A percentile compares a stretch with the other conserved stretches of the same genome.
Conservation (phyloP, 2,113 vertebrate species). For the Dasypus novemcinctus region DNA sequence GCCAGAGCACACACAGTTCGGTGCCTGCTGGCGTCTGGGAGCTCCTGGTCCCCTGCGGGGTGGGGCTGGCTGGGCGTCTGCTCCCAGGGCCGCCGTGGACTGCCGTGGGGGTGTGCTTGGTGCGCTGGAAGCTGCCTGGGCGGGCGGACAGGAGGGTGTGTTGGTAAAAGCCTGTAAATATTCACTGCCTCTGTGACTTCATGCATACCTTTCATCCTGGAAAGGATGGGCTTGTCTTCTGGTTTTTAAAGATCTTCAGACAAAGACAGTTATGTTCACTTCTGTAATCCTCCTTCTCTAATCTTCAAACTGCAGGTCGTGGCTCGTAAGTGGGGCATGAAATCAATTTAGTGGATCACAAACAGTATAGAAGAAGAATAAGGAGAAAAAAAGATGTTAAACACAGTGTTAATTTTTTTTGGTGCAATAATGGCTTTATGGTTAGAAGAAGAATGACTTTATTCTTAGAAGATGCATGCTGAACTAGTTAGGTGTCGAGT, state of each 20-base stretch:
- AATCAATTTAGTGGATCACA: background rate
- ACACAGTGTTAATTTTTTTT: background rate
- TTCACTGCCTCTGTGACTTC: background rate
- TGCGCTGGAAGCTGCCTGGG: background rate
- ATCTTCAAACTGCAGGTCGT: background rate
- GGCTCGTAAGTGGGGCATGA: background rate
- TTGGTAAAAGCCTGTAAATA: background rate
- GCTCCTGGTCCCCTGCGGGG: conserved; percentile 23
- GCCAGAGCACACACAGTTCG: conserved; percentile 51
- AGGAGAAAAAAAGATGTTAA: background rate
- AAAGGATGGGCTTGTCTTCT: background rate
- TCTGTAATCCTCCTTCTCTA: background rate
- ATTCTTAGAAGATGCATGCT: background rate
- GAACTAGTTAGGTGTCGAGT: background rate
- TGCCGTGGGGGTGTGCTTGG: background rate
- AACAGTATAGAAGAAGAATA: background rate
- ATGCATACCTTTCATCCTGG: background rate
- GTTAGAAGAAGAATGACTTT: background rate
- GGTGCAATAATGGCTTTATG: background rate
- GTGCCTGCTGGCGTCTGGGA: conserved; percentile 37
- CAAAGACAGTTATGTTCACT: background rate
- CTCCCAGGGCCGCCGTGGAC: background rate
- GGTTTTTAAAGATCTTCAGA: background rate
- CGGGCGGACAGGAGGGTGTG: background rate
- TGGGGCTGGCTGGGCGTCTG: background rate